These are phyloP conservation scores for Rhimphoctona megacephalus DNA, from an alignment of 2,888 invertebrate genomes.

Conservation along the genomic window DNA sequence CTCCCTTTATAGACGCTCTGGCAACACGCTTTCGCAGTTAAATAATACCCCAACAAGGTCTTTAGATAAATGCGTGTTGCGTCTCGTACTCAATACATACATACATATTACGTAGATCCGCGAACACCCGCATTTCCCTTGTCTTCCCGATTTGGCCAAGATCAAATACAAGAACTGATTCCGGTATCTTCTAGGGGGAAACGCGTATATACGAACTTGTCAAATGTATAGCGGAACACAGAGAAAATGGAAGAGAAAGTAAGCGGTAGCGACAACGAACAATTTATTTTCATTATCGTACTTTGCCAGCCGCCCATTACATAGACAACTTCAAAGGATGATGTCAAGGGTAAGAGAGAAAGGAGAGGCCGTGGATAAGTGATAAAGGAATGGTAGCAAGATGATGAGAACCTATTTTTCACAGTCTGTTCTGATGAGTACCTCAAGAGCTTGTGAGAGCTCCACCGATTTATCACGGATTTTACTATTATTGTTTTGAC, in stretches of 20 bases:
- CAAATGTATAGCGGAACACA: conserved; percentile 6
- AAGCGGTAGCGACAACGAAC: conserved; percentile 62
- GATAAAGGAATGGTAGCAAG: conserved; percentile 23
- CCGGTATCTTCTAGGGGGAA: conserved; percentile 12
- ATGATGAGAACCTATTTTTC: conserved; percentile 56
- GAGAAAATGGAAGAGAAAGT: conserved; percentile 6
- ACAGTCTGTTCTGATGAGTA: conserved; percentile 26
- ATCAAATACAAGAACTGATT: conserved; percentile 72
- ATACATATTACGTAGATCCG: conserved; percentile 11
- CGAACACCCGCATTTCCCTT: conserved; percentile 72
- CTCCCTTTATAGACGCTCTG: conserved; percentile 38
- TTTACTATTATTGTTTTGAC: conserved; percentile 25
- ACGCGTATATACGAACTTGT: not conserved
- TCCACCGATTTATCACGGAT: conserved; percentile 17
- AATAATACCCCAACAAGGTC: conserved; percentile 44
- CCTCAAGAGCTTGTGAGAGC: conserved; percentile 33
- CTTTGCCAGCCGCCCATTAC: conserved; percentile 62
- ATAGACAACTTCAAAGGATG: conserved; percentile 70
- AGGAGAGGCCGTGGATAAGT: conserved; percentile 46
- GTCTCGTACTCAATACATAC: conserved; percentile 8
- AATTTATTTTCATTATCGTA: conserved; percentile 77
- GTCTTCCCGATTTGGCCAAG: conserved; percentile 73
- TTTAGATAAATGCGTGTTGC: conserved; percentile 17
- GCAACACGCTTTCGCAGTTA: conserved; percentile 55
- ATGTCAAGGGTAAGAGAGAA: not conserved